Conservation (phyloP, 2,888 invertebrate genomes). For the Zygothrica quintamaculata region DNA sequence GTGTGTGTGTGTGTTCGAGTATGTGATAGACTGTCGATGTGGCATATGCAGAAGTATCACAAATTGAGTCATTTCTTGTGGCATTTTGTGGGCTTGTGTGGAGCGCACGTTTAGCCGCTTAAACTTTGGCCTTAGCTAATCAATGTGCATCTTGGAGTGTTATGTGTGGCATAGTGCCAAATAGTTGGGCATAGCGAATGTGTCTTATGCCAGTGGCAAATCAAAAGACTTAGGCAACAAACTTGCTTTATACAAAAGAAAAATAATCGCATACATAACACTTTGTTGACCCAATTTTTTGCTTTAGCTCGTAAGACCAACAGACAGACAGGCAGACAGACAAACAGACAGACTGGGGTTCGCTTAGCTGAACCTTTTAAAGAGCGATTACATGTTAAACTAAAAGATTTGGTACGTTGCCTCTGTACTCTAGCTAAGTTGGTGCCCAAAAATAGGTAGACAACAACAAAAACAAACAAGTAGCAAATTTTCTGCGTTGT, state of each 20-base stretch:
- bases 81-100: conserved; percentile 30
- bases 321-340: conserved; percentile 45
- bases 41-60: conserved; percentile 9
- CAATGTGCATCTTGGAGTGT: conserved; percentile 68
- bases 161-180: conserved; percentile 68
- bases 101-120: conserved; percentile 74
- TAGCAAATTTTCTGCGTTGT: conserved; percentile 55
- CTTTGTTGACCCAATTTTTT: conserved; percentile 71
- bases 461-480: conserved; percentile 45
- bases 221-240: conserved; percentile 66
- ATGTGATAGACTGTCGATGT: conserved; percentile 9
- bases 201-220: conserved; percentile 60
- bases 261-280: conserved; percentile 71
- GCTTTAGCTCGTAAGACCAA: conserved; percentile 37
- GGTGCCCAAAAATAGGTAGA: conserved; percentile 40
- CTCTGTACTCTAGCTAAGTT: conserved; percentile 12
- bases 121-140: conserved; percentile 71
- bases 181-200: conserved; percentile 34
- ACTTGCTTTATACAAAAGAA: conserved; percentile 68
- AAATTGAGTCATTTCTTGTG: conserved; percentile 69
- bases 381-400: conserved; percentile 74
- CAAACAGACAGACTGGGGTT: conserved; percentile 49
- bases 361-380: conserved; percentile 73
- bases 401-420: conserved; percentile 50
- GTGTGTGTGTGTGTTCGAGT: too few relatives aligned